Base-by-base conservation (phyloP, 2,888 invertebrate species). In the Drosophila hawaiiensis region DNA sequence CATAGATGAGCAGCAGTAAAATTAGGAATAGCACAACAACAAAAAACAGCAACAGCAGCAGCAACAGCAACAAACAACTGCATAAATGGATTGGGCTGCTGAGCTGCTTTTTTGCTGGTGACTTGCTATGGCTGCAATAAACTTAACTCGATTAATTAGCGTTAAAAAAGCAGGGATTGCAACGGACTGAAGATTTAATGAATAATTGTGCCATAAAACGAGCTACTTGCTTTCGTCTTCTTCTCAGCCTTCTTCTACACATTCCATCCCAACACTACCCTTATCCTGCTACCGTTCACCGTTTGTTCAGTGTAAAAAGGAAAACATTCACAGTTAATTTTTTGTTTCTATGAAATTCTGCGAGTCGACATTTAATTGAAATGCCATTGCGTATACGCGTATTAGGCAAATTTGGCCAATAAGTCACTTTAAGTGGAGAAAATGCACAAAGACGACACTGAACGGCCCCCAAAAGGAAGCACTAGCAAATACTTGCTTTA, bases 91-190 rank as follows among this genome's bases (percentile, higher is more conserved):
- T 72, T 60, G 39, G 50, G 35, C 50, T 37, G 12, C 54, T 35
- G 61, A 31, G 52, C 53, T 29, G 29, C 43, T 28, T 31, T 52
- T 53, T 29, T 12, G 16, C 12, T 37, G 37, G 22, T 10, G 22
- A 9, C 52, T 41, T 41, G 55, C n/a, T 19, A 5, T 58, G 56
- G 54, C 66, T 74, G 72, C 74, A 66, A 74, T 74, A 74, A 73
- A 73, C 66, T 80, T 69, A 83, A 85, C 74, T 71, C 77, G 80
- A 85, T 85, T 82, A 82, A 85, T 80, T 74, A 83, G 77, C 77
- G 59, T 80, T 71, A 76, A 79, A 78, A 75, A 59, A 68, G 76
- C 71, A 35, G 14, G 14, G 33, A 35, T 63, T 55, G 79, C 80
- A 72, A 74, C 83, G 74, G 68, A 80, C 80, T 83, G 68, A 64